Evolutionary conservation across 2,113 vertebrate genomes (phyloP).

Genomic region (Psittacus erithacus): DNA sequence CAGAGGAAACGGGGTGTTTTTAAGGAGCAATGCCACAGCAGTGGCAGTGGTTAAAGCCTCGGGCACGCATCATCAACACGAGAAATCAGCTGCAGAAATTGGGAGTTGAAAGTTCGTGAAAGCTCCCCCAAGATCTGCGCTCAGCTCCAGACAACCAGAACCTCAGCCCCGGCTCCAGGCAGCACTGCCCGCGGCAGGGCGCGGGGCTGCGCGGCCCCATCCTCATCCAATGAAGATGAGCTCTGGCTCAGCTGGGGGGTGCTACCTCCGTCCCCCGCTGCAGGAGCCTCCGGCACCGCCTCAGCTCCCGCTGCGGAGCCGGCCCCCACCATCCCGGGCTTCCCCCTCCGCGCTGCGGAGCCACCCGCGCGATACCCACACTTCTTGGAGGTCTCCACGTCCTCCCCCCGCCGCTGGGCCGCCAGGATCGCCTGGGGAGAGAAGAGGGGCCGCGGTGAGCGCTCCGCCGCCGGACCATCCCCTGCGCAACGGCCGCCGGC

Average conservation of each 20-base stretch:
- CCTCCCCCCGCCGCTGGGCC: slow-evolving; percentile 57
- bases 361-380: neutral
- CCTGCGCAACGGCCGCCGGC: neutral
- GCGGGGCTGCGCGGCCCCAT: neutral
- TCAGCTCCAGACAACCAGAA: too few relatives aligned
- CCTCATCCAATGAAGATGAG: rapidly evolving
- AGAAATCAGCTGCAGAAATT: rapidly evolving
- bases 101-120: rapidly evolving
- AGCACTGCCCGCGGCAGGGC: neutral
- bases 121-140: neutral
- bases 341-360: too few relatives aligned
- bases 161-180: rapidly evolving
- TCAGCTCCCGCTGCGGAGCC: neutral
- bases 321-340: too few relatives aligned
- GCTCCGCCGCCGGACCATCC: neutral
- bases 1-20: rapidly evolving
- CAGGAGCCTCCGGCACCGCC: neutral
- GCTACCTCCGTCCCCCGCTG: neutral
- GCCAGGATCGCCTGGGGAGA: slow-evolving; percentile 33
- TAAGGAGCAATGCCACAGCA: neutral
- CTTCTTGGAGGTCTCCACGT: slow-evolving; percentile 60
- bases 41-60: neutral
- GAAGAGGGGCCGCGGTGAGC: neutral
- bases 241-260: rapidly evolving
- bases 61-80: neutral